Evolutionary conservation across 2,797 vertebrate species (phyloP).

Genomic region (Falco cherrug): DNA sequence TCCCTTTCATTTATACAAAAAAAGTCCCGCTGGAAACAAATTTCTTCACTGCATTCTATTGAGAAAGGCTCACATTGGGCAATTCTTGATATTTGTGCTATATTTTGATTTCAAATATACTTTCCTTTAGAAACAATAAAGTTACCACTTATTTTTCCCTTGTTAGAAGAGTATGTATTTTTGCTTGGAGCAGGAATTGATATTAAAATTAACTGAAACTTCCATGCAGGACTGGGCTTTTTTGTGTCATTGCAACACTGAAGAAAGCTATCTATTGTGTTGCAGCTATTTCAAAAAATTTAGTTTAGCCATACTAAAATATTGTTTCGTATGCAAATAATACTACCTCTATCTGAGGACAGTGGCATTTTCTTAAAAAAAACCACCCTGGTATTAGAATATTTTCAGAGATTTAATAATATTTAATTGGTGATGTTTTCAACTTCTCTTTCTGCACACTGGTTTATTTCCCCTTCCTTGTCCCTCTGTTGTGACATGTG

Average conservation of each 20-base stretch:
- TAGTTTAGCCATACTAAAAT: background rate
- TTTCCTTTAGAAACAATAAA: background rate
- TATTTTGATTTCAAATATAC: background rate
- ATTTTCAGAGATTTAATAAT: background rate
- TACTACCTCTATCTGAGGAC: background rate
- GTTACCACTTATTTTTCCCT: background rate
- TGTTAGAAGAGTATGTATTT: background rate
- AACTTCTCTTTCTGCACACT: background rate
- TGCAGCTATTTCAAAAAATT: background rate
- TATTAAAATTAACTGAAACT: background rate
- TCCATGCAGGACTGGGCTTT: background rate
- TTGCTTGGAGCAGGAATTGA: background rate
- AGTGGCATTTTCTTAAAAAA: background rate
- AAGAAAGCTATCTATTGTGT: background rate
- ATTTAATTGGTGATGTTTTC: background rate
- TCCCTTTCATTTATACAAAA: background rate
- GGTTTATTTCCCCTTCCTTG: background rate
- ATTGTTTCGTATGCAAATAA: background rate
- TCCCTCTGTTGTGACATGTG: background rate
- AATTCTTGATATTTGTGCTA: background rate
- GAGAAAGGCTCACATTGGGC: background rate
- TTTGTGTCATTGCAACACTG: background rate
- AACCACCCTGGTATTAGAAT: background rate
- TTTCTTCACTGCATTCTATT: background rate
- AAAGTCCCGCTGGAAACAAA: background rate